These are phyloP conservation scores for Caerostris darwini DNA, from an alignment of 1,140 invertebrate genomes.

Conservation along the genomic window DNA sequence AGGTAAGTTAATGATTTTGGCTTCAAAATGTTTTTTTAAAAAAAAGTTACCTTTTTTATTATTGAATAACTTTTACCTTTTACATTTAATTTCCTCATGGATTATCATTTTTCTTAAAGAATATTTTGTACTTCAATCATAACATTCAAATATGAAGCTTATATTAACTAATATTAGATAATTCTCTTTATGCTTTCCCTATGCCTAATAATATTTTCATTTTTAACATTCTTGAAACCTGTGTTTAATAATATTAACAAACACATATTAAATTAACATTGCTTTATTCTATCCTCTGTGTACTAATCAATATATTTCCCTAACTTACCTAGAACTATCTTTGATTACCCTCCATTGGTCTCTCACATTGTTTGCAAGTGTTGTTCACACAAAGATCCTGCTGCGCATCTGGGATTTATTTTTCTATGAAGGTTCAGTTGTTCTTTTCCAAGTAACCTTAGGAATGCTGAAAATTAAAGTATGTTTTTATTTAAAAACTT, in stretches of 20 bases:
- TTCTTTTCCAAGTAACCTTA: conserved; percentile 97
- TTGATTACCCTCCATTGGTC: conserved; percentile 99
- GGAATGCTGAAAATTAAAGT: conserved; percentile 96
- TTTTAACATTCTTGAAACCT: too few species aligned
- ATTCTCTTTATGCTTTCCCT: too few species aligned
- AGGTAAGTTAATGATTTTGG: conserved; percentile 80
- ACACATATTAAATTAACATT: not conserved
- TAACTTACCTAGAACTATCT: conserved; percentile 88
- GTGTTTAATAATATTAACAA: too few species aligned
- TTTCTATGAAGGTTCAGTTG: conserved; percentile 94
- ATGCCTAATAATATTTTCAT: too few species aligned
- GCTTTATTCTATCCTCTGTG: not conserved
- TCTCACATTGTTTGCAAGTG: conserved; percentile 97
- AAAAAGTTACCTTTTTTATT: not conserved
- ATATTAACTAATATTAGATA: too few species aligned
- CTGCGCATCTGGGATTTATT: conserved; percentile 98
- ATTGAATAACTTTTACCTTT: too few species aligned
- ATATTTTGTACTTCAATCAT: too few species aligned
- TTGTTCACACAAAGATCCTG: conserved; percentile 98
- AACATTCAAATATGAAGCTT: too few species aligned
- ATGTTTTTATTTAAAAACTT: conserved; percentile 7
- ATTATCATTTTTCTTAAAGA: too few species aligned
- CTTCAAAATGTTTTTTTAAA: not conserved
- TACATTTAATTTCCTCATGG: too few species aligned
- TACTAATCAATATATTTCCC: conserved; percentile 13